phyloP scores from a whole-genome alignment of 2,797 vertebrate genomes.

The Takifugu ocellatus region DNA sequence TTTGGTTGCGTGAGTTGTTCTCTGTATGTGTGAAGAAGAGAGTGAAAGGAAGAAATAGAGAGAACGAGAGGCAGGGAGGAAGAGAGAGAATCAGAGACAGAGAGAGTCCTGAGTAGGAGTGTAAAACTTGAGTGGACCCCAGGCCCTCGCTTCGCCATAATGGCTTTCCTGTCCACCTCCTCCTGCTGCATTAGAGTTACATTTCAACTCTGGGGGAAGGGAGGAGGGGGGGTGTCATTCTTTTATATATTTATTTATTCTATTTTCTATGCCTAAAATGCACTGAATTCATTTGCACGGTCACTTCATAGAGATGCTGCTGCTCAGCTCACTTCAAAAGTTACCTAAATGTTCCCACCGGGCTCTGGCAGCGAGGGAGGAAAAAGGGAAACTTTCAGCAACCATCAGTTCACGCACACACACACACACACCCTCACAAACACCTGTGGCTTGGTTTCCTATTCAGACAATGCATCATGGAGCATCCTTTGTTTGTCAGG shows the following conservation, averaged over 20 bases:
- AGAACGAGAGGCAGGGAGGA: slow-evolving; percentile 18
- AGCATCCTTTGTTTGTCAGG: slow-evolving; percentile 67
- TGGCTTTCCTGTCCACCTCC: slow-evolving; percentile 69
- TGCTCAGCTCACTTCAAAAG: slow-evolving; percentile 51
- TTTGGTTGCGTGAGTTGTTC: slow-evolving; percentile 26
- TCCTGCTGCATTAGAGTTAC: slow-evolving; percentile 66
- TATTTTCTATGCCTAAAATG: slow-evolving; percentile 53
- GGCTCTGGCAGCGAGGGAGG: slow-evolving; percentile 28
- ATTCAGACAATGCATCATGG: slow-evolving; percentile 64
- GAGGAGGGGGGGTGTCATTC: slow-evolving; percentile 27
- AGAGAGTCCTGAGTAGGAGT: slow-evolving; percentile 66
- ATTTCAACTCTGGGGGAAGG: slow-evolving; percentile 55
- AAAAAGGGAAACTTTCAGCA: slow-evolving; percentile 39
- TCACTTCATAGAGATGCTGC: slow-evolving; percentile 44
- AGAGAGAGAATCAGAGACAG: slow-evolving; percentile 42
- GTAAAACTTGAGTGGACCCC: slow-evolving; percentile 78
- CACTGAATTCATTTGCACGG: slow-evolving; percentile 36
- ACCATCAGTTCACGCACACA: slow-evolving; percentile 27
- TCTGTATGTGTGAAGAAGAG: slow-evolving; percentile 28
- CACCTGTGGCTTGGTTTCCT: slow-evolving; percentile 67
- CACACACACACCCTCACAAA: slow-evolving; percentile 28
- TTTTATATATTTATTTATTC: slow-evolving; percentile 68
- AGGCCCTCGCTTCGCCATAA: slow-evolving; percentile 75
- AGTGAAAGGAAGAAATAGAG: slow-evolving; percentile 18
- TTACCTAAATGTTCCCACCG: slow-evolving; percentile 36